phyloP scores from a whole-genome alignment of 1,140 invertebrate species.

The Calephelis virginiensis region DNA sequence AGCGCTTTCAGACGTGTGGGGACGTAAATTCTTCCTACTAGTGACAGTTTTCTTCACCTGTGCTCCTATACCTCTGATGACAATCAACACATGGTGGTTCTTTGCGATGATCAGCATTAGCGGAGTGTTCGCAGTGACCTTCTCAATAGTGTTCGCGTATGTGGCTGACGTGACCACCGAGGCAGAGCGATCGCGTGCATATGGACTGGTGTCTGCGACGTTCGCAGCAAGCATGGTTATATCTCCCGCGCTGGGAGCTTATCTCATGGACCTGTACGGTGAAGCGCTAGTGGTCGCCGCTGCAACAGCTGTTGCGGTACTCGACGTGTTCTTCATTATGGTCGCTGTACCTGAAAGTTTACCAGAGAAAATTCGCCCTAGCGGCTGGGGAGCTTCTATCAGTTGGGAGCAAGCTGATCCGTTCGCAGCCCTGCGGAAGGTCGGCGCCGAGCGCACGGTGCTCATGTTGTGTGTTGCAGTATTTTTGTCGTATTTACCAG shows the following conservation, averaged over 20 bases:
- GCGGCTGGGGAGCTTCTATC: conserved; percentile 89
- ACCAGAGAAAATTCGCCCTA: conserved; percentile 93
- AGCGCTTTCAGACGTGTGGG: conserved; percentile 98
- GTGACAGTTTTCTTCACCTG: conserved; percentile 99
- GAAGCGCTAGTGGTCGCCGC: conserved; percentile 97
- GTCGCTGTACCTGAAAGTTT: conserved; percentile 98
- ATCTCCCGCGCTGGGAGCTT: conserved; percentile 97
- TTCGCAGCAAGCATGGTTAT: conserved; percentile 99
- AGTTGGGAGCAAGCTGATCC: conserved; percentile 99
- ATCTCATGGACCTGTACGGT: conserved; percentile 93
- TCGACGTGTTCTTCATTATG: conserved; percentile 99
- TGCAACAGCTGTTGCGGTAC: conserved; percentile 94
- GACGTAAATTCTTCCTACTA: conserved; percentile 97
- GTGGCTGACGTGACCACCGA: conserved; percentile 99
- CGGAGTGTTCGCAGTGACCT: conserved; percentile 98
- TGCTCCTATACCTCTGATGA: conserved; percentile 98
- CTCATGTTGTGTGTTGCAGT: conserved; percentile 98
- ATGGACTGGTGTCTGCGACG: conserved; percentile 98
- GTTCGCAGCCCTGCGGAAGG: conserved; percentile 94
- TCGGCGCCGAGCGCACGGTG: conserved; percentile 97
- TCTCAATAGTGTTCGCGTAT: conserved; percentile 99
- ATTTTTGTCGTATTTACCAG: conserved; percentile 98
- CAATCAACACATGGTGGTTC: conserved; percentile 99
- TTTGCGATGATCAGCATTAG: conserved; percentile 99
- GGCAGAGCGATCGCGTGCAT: conserved; percentile 95